Conservation (phyloP, 1,140 invertebrate genomes). For the Bombus pyrosoma region DNA sequence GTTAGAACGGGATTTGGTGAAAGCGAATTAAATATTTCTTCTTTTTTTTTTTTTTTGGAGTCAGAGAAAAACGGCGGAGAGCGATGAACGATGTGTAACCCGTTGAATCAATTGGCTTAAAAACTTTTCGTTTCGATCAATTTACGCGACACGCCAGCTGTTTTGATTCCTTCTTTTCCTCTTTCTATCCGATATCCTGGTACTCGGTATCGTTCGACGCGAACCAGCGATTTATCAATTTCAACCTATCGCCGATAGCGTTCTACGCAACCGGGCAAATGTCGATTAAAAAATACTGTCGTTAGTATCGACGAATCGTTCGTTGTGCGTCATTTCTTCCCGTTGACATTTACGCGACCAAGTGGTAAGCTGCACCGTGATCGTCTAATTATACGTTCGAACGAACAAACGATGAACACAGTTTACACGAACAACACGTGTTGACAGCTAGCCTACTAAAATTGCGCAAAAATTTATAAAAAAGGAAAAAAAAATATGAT, state of each 20-base stretch:
- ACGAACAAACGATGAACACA: not conserved
- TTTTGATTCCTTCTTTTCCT: slow-evolving; percentile 38
- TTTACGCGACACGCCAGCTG: slow-evolving; percentile 60
- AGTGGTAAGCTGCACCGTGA: not conserved
- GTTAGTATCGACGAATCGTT: slow-evolving; percentile 36
- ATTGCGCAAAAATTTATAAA: too few species aligned
- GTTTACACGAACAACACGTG: not conserved
- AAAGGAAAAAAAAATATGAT: too few species aligned
- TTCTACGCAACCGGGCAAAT: slow-evolving; percentile 41
- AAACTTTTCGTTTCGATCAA: slow-evolving; percentile 71
- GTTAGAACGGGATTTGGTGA: not conserved
- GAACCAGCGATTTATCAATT: slow-evolving; percentile 63
- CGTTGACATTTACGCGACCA: slow-evolving; percentile 6
- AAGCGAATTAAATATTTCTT: not conserved
- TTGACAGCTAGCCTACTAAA: too few species aligned
- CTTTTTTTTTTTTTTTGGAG: not conserved
- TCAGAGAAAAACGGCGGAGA: too few species aligned
- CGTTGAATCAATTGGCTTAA: slow-evolving; percentile 60
- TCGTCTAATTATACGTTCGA: slow-evolving; percentile 10
- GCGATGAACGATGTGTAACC: slow-evolving; percentile 41
- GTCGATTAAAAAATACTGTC: slow-evolving; percentile 59
- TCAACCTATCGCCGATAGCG: slow-evolving; percentile 53
- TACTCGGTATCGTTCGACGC: slow-evolving; percentile 25
- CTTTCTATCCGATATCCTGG: slow-evolving; percentile 5
- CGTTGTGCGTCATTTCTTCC: slow-evolving; percentile 11